Evolutionary conservation across 2,113 vertebrate genomes (phyloP), one percentile per base, ranked within the genome.

Genomic region (Galbula dea): DNA sequence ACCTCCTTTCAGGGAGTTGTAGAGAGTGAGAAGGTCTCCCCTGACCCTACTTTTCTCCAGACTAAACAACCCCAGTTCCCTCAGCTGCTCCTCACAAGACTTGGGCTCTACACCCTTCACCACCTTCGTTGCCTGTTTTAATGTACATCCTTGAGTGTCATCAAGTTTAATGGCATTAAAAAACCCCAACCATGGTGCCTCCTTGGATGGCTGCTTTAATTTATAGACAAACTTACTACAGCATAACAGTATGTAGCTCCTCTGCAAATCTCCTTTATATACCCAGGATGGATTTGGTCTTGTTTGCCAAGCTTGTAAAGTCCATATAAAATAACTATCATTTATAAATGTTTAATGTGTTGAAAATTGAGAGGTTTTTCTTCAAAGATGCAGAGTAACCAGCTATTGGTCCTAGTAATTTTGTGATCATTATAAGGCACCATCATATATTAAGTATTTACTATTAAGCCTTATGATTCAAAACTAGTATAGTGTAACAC

Each of bases 351-450:
- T 43, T 69, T 61, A 34, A 15, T n/a, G 23, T 15, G 0, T 8
- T 15, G 46, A 57, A 86, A 87, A 37, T 29, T 2, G 39, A 54
- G 22, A 17, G 34, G 2, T 0, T 10, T 57, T 55, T 41, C 48
- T 19, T 32, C 26, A 20, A 48, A 52, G 19, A 30, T 41, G 45
- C 23, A 1, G 18, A 32, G 21, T 21, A 24, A 23, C 15, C 23
- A 0, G 0, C 30, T 52, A 32, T 2, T 30, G 34, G 22, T 11
- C n/a, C 9, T 23, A 16, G 12, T 63, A 62, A 3, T 23, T 74
- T 30, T 30, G 34, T 32, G 37, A 29, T 36, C 14, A 0, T 48
- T 76, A 9, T 32, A 55, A 91, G 30, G 54, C 39, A 37, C 36
- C 43, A 15, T n/a, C n/a, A n/a, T n/a, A n/a, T n/a, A n/a, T n/a